These are phyloP conservation scores for Trachythela sp. DNA, from an alignment of 64 coral and sea anemone species.

Conservation along the genomic window DNA sequence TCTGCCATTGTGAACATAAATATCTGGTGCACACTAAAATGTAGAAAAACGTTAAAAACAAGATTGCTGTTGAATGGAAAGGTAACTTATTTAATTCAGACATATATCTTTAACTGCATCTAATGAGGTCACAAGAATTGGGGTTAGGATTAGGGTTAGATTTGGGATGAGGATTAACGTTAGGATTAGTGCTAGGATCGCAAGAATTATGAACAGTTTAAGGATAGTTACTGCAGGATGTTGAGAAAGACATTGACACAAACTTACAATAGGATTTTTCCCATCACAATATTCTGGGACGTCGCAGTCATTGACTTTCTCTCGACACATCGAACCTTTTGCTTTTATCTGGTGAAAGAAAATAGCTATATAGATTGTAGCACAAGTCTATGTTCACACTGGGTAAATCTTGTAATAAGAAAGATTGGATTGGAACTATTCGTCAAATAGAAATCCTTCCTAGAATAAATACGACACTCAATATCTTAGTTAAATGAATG, in stretches of 20 bases:
- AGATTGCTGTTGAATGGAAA: no score
- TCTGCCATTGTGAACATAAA: background rate
- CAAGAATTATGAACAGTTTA: background rate
- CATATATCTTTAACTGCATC: no score
- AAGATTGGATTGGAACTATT: no score
- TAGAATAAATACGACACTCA: no score
- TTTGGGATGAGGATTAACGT: no score
- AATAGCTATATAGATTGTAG: background rate
- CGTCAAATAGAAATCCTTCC: no score
- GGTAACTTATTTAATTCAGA: no score
- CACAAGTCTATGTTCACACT: background rate
- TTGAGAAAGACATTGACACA: no score
- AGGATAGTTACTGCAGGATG: no score
- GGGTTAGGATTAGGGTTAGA: no score
- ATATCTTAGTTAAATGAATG: no score
- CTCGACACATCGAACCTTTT: background rate
- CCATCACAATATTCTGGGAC: constrained; percentile 1
- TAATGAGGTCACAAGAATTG: no score
- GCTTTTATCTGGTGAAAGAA: background rate
- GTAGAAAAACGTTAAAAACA: background rate
- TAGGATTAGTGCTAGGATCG: background rate
- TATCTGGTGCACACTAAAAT: background rate
- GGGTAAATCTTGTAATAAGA: background rate
- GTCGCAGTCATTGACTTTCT: constrained; percentile 4
- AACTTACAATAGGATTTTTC: background rate